Evolutionary conservation across 2,888 invertebrate species (phyloP).

Genomic region (Ligdia adustata): DNA sequence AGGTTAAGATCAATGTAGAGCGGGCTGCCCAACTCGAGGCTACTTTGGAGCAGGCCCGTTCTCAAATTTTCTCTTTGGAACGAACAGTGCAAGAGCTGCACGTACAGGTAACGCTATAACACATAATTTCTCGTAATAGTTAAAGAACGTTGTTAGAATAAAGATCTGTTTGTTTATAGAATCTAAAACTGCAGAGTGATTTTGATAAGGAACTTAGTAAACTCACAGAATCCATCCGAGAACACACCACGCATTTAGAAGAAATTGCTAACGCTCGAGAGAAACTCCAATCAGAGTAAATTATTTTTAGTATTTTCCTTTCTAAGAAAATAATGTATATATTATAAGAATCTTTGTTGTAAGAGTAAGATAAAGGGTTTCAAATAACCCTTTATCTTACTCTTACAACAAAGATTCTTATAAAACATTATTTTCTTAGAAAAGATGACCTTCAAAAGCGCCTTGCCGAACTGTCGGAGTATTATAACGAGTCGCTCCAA

Average conservation of each 20-base stretch:
- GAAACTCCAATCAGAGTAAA: constrained; percentile 69
- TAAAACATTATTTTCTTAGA: constrained; percentile 47
- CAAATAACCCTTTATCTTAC: no score
- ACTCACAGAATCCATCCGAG: constrained; percentile 62
- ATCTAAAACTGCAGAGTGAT: constrained; percentile 58
- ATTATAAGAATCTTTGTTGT: no score
- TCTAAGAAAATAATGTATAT: no score
- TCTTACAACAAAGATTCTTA: no score
- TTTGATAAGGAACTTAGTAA: constrained; percentile 63
- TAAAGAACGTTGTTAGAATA: background rate
- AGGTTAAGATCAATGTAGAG: constrained; percentile 57
- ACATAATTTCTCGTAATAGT: background rate
- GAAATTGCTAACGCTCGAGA: constrained; percentile 66
- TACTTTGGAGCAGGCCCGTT: constrained; percentile 56
- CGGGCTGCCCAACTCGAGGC: constrained; percentile 56
- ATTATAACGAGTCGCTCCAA: constrained; percentile 61
- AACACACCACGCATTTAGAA: constrained; percentile 64
- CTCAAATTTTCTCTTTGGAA: constrained; percentile 54
- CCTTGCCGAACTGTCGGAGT: constrained; percentile 54
- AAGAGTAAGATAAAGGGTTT: no score
- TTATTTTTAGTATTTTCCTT: constrained; percentile 20
- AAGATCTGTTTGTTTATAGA: constrained; percentile 49
- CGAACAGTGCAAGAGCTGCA: constrained; percentile 58
- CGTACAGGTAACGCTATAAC: constrained; percentile 55
- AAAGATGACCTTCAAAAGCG: constrained; percentile 69